Evolutionary conservation across 2,797 vertebrate genomes (phyloP).

Genomic region (Alosa sapidissima): DNA sequence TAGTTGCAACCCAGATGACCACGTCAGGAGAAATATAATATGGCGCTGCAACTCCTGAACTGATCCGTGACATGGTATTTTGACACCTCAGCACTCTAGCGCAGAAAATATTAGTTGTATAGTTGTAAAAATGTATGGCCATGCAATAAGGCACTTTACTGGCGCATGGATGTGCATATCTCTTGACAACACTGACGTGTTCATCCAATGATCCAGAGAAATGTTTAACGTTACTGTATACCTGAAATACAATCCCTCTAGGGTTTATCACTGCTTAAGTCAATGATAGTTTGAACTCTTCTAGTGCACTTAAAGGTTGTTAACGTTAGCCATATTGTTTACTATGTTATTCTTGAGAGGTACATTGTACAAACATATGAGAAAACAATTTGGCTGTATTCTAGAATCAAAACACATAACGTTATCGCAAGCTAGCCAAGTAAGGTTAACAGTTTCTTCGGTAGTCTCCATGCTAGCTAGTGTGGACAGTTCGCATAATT

Average conservation of each 20-base stretch:
- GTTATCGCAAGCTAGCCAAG: not conserved
- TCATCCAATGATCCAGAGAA: not conserved
- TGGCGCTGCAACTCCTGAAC: slow-evolving; percentile 2
- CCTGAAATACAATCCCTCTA: not conserved
- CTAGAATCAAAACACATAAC: not conserved
- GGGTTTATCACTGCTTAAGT: too few relatives aligned
- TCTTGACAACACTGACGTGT: not conserved
- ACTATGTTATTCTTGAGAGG: not conserved
- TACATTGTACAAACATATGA: not conserved
- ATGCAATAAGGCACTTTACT: not conserved
- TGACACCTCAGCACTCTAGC: slow-evolving; percentile 17
- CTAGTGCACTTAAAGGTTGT: too few relatives aligned
- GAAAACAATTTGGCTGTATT: not conserved
- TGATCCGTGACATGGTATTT: slow-evolving; percentile 7
- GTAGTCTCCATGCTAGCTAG: not conserved
- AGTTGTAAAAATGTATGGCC: not conserved
- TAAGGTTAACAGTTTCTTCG: not conserved
- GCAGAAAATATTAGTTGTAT: slow-evolving; percentile 12
- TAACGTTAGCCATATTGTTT: not conserved
- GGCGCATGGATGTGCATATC: not conserved
- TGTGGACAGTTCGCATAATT: not conserved
- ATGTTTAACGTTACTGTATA: not conserved
- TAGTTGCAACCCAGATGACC: slow-evolving; percentile 22
- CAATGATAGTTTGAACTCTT: not conserved
- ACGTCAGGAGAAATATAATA: slow-evolving; percentile 25